Evolutionary conservation across 1,140 invertebrate genomes (phyloP).

Genomic region (Ceratitis capitata): DNA sequence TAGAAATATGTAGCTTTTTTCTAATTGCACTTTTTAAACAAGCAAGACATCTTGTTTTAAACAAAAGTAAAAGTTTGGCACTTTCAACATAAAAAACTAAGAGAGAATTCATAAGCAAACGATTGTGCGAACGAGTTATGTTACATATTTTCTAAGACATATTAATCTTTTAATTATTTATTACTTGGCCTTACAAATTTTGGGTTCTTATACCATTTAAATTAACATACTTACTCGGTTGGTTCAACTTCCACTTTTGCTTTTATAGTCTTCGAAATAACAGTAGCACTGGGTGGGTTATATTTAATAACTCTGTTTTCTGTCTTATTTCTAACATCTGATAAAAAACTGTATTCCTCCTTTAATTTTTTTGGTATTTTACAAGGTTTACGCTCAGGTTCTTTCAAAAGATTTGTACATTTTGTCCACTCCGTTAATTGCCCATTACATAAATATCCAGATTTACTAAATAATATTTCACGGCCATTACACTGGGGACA

Average conservation of each 20-base stretch:
- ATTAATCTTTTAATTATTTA: too few species aligned
- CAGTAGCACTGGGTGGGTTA: constrained; percentile 66
- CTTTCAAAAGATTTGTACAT: constrained; percentile 78
- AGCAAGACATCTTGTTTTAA: too few species aligned
- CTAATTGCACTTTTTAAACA: too few species aligned
- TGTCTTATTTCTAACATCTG: constrained; percentile 75
- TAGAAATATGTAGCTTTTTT: too few species aligned
- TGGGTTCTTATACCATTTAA: too few species aligned
- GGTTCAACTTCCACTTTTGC: constrained; percentile 69
- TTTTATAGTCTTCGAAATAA: constrained; percentile 58
- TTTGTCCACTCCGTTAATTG: constrained; percentile 90
- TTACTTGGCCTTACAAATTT: too few species aligned
- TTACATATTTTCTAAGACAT: too few species aligned
- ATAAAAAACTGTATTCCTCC: constrained; percentile 72
- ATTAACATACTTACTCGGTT: constrained; percentile 61
- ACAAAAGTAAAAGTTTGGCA: too few species aligned
- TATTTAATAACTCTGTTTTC: constrained; percentile 72
- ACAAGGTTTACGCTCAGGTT: constrained; percentile 80
- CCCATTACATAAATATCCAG: constrained; percentile 84
- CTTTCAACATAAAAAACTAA: too few species aligned
- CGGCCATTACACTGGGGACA: constrained; percentile 85
- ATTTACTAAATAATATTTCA: constrained; percentile 77
- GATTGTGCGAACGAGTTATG: too few species aligned
- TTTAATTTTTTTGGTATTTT: constrained; percentile 76
- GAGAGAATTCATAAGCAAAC: too few species aligned